phyloP scores from a whole-genome alignment of 2,888 invertebrate species.

The Fragum whitleyi region DNA sequence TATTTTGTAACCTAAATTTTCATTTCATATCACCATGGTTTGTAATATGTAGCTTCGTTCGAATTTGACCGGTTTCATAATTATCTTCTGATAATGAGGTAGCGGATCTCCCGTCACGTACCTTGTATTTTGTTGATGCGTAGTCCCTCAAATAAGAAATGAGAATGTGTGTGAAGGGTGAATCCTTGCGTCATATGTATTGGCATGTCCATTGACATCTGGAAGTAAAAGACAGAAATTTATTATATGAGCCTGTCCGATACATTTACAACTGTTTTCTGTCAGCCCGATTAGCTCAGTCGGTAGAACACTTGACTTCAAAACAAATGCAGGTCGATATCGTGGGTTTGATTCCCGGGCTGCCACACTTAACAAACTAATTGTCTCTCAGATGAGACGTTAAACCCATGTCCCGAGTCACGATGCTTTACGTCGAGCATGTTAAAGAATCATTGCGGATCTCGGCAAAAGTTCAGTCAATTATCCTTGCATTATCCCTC shows the following conservation, averaged over 20 bases:
- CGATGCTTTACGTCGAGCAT: background rate
- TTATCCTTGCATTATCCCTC: background rate
- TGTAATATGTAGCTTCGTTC: too few relatives aligned
- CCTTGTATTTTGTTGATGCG: conserved; percentile 15
- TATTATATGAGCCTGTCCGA: too few relatives aligned
- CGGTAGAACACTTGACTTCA: too few relatives aligned
- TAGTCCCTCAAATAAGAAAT: conserved; percentile 21
- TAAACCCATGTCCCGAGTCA: background rate
- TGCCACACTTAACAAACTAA: background rate
- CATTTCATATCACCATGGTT: too few relatives aligned
- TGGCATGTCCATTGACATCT: background rate
- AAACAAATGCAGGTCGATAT: too few relatives aligned
- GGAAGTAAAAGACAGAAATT: background rate
- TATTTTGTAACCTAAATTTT: too few relatives aligned
- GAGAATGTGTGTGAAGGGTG: background rate
- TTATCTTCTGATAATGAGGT: too few relatives aligned
- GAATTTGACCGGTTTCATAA: too few relatives aligned
- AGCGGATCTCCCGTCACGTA: too few relatives aligned
- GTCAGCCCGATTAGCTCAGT: too few relatives aligned
- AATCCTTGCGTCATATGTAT: conserved; percentile 2
- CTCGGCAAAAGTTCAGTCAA: background rate
- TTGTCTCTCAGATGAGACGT: background rate
- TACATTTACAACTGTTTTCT: too few relatives aligned
- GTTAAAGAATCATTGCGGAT: background rate
- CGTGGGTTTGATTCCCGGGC: too few relatives aligned